These are phyloP conservation scores for Choristoneura rosaceana DNA, from an alignment of 2,888 invertebrate genomes.

Conservation along the genomic window DNA sequence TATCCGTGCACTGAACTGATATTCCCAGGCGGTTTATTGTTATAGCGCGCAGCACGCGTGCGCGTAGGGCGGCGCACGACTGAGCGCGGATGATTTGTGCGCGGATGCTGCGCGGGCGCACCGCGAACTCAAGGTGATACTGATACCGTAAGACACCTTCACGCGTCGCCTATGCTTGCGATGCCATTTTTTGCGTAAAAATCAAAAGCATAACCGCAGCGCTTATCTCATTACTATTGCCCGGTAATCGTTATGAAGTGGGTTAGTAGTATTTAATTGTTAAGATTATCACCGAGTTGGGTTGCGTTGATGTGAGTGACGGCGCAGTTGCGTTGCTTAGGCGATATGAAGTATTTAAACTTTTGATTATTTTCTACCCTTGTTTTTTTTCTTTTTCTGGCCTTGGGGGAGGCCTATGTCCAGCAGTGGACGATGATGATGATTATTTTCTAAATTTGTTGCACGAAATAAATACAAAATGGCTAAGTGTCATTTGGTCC, in stretches of 20 bases:
- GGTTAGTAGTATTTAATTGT: constrained; percentile 27
- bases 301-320: constrained; percentile 12
- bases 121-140: constrained; percentile 33
- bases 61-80: constrained; percentile 38
- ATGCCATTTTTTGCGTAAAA: constrained; percentile 40
- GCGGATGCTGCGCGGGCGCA: constrained; percentile 38
- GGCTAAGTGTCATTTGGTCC: too few relatives aligned
- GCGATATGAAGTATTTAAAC: not conserved
- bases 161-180: constrained; percentile 32
- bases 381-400: too few relatives aligned
- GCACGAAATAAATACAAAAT: too few relatives aligned
- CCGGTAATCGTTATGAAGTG: constrained; percentile 29
- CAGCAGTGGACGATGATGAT: too few relatives aligned
- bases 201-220: constrained; percentile 37
- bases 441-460: not conserved
- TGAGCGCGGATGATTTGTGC: constrained; percentile 42
- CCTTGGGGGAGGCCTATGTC: too few relatives aligned
- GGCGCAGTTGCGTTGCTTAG: not conserved
- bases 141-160: constrained; percentile 18
- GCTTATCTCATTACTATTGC: constrained; percentile 35
- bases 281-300: constrained; percentile 20
- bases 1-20: constrained; percentile 20
- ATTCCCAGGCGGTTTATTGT: constrained; percentile 18
- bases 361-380: not conserved
- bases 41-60: constrained; percentile 30